Evolutionary conservation across 2,888 invertebrate species (phyloP).

Genomic region (Hirtodrosophila alboralis): DNA sequence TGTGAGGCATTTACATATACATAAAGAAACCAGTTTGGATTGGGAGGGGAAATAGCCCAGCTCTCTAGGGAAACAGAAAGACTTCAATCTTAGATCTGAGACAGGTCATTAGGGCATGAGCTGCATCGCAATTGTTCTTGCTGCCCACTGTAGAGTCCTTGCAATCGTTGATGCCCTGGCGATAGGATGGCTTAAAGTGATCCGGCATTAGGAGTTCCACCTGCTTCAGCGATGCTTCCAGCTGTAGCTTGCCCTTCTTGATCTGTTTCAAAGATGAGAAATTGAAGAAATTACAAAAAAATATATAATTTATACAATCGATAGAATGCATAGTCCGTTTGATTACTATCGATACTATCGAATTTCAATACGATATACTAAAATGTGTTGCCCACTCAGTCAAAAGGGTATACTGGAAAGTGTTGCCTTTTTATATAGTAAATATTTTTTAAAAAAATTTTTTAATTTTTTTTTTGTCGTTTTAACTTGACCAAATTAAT

Average conservation of each 20-base stretch:
- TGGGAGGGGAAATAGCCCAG: too few species aligned
- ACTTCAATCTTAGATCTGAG: constrained; percentile 66
- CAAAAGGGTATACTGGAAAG: too few species aligned
- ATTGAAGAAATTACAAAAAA: not conserved
- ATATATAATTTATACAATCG: too few species aligned
- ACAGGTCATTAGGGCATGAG: constrained; percentile 75
- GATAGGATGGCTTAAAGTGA: constrained; percentile 74
- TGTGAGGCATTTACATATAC: constrained; percentile 6
- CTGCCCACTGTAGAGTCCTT: constrained; percentile 77
- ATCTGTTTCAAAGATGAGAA: constrained; percentile 62
- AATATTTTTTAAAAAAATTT: too few species aligned
- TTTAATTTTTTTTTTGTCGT: too few species aligned
- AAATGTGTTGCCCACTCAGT: too few species aligned
- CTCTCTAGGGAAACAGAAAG: constrained; percentile 79
- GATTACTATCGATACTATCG: too few species aligned
- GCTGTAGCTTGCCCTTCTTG: constrained; percentile 82
- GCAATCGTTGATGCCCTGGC: constrained; percentile 72
- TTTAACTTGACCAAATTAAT: too few species aligned
- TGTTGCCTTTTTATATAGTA: too few species aligned
- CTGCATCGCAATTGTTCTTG: constrained; percentile 83
- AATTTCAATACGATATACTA: too few species aligned
- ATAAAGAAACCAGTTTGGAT: not conserved
- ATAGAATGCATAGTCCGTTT: too few species aligned
- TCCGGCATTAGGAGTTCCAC: constrained; percentile 83
- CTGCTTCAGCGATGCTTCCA: constrained; percentile 82